phyloP scores from a whole-genome alignment of 2,888 invertebrate genomes.

The Drosophila trichaetosa region DNA sequence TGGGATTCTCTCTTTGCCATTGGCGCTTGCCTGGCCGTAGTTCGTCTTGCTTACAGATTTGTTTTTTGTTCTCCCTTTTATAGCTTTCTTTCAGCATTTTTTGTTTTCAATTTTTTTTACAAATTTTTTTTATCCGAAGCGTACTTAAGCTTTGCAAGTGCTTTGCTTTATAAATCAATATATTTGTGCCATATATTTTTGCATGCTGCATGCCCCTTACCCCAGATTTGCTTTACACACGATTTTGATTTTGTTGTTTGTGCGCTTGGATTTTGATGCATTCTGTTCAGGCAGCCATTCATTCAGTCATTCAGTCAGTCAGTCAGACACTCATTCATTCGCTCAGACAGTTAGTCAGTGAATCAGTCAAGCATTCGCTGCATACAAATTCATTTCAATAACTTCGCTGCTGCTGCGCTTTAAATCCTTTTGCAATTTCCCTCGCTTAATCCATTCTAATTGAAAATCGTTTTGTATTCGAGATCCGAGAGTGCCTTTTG shows the following conservation, averaged over 20 bases:
- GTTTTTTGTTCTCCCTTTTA: slow-evolving; percentile 30
- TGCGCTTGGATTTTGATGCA: slow-evolving; percentile 56
- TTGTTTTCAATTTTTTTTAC: slow-evolving; percentile 25
- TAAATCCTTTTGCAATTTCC: slow-evolving; percentile 74
- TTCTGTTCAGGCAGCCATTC: slow-evolving; percentile 41
- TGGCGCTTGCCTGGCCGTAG: slow-evolving; percentile 58
- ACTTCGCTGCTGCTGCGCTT: slow-evolving; percentile 65
- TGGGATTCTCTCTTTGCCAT: slow-evolving; percentile 50
- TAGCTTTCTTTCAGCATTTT: slow-evolving; percentile 9
- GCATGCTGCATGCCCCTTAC: slow-evolving; percentile 36
- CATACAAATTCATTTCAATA: slow-evolving; percentile 77
- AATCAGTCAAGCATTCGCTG: slow-evolving; percentile 54
- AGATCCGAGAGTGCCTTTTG: slow-evolving; percentile 53
- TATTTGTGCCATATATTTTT: slow-evolving; percentile 75
- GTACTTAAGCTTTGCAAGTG: slow-evolving; percentile 68
- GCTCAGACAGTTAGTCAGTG: slow-evolving; percentile 34
- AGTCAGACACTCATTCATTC: slow-evolving; percentile 19
- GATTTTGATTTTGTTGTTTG: slow-evolving; percentile 41
- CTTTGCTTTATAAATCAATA: slow-evolving; percentile 75
- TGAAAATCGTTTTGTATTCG: slow-evolving; percentile 73
- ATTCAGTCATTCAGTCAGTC: slow-evolving; percentile 33
- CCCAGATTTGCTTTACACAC: slow-evolving; percentile 10
- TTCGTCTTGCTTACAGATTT: slow-evolving; percentile 65
- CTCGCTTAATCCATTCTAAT: slow-evolving; percentile 77
- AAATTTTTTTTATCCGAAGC: slow-evolving; percentile 18